Conservation (phyloP, 2,888 invertebrate species). For the Drosophila prostipennis region DNA sequence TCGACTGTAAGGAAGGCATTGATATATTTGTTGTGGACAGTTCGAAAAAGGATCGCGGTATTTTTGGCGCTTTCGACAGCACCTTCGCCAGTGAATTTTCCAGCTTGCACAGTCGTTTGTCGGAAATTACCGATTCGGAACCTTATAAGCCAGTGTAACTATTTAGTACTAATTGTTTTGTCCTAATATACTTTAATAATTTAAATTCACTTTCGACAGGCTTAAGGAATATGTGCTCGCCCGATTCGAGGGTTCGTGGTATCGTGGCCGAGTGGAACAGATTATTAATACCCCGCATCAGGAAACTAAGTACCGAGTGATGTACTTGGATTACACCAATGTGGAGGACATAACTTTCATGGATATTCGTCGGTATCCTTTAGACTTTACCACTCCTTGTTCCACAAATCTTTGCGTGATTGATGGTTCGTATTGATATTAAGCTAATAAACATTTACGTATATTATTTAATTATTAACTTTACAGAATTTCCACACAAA, state of each 20-base stretch:
- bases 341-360: slow-evolving; percentile 15
- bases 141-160: slow-evolving; percentile 56
- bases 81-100: slow-evolving; percentile 20
- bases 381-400: slow-evolving; percentile 43
- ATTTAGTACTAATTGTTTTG: too few relatives aligned
- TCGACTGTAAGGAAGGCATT: slow-evolving; percentile 24
- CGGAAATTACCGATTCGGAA: slow-evolving; percentile 28
- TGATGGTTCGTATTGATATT: slow-evolving; percentile 42
- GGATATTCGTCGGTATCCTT: slow-evolving; percentile 62
- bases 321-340: slow-evolving; percentile 49
- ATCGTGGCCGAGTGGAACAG: slow-evolving; percentile 53
- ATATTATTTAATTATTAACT: not conserved
- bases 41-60: slow-evolving; percentile 39
- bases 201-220: slow-evolving; percentile 9
- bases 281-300: slow-evolving; percentile 5
- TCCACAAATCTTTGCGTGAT: slow-evolving; percentile 55
- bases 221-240: slow-evolving; percentile 55
- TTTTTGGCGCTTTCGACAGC: slow-evolving; percentile 57
- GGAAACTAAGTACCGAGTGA: slow-evolving; percentile 30
- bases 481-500: slow-evolving; percentile 51
- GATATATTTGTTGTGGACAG: slow-evolving; percentile 56
- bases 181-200: not conserved
- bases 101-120: slow-evolving; percentile 24
- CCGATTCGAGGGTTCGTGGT: slow-evolving; percentile 40
- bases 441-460: not conserved